Evolutionary conservation across 1,140 invertebrate genomes (phyloP).

Genomic region (Catajapyx aquilonaris): DNA sequence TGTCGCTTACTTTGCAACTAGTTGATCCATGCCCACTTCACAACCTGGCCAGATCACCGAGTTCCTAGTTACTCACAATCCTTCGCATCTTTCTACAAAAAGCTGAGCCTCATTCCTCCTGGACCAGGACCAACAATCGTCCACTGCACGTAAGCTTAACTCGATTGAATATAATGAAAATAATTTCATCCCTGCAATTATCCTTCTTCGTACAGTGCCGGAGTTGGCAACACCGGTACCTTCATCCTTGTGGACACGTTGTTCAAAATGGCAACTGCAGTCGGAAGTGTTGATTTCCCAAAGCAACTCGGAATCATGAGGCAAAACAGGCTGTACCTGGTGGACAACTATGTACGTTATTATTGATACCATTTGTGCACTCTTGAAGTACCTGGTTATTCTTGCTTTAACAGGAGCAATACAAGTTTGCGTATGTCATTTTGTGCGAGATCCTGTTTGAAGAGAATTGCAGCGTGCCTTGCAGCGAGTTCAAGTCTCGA

Average conservation of each 20-base stretch:
- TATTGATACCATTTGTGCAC: background rate
- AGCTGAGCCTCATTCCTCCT: background rate
- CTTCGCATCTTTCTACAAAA: background rate
- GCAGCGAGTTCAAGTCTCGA: background rate
- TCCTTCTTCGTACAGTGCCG: constrained; percentile 14
- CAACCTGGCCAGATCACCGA: constrained; percentile 6
- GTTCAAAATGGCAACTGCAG: constrained; percentile 16
- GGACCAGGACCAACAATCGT: background rate
- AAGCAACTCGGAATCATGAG: constrained; percentile 20
- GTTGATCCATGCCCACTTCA: constrained; percentile 6
- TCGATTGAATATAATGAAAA: background rate
- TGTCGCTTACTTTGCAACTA: constrained; percentile 1
- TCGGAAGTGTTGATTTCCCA: constrained; percentile 19
- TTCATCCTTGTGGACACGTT: constrained; percentile 22
- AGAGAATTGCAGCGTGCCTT: background rate
- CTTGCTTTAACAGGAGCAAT: constrained; percentile 22
- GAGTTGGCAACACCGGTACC: constrained; percentile 22
- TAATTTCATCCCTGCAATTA: background rate
- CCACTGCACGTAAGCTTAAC: background rate
- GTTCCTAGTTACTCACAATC: background rate
- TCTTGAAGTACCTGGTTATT: constrained; percentile 1
- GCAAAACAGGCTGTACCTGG: constrained; percentile 20
- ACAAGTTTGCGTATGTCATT: constrained; percentile 24
- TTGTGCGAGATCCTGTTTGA: background rate
- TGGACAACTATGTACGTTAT: constrained; percentile 17